phyloP scores from a whole-genome alignment of 92 coral and sea anemone species.

The Pocillopora meandrina region DNA sequence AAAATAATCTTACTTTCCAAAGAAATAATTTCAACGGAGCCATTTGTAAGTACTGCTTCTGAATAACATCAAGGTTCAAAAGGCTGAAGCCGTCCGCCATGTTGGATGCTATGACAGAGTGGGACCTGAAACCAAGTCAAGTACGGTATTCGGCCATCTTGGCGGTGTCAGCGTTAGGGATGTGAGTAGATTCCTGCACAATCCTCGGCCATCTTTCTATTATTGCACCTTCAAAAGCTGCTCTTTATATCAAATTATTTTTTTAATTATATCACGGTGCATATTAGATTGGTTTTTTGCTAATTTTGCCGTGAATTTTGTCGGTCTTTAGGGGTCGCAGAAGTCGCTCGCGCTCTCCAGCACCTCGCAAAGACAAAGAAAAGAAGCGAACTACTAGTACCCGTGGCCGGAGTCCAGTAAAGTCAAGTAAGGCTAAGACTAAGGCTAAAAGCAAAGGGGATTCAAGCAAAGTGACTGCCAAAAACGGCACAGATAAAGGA shows the following conservation, averaged over 20 bases:
- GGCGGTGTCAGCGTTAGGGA: background rate
- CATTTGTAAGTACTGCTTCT: conserved; percentile 76
- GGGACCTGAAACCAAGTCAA: conserved; percentile 2
- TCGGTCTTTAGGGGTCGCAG: conserved; percentile 78
- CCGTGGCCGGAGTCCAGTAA: conserved; percentile 94
- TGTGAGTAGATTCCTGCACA: conserved; percentile 47
- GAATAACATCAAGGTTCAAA: conserved; percentile 35
- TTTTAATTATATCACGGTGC: background rate
- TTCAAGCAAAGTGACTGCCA: conserved; percentile 49
- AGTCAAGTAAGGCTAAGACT: conserved; percentile 72
- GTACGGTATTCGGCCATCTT: conserved; percentile 36
- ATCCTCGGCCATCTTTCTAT: conserved; percentile 37
- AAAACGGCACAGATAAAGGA: conserved; percentile 46
- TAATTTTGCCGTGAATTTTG: conserved; percentile 4
- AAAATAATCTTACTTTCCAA: conserved; percentile 52
- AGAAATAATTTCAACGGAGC: conserved; percentile 59
- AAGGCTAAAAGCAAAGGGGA: conserved; percentile 54
- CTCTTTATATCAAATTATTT: background rate
- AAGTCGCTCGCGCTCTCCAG: conserved; percentile 88
- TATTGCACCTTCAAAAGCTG: background rate
- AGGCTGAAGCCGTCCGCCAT: conserved; percentile 21
- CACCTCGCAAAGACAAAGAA: conserved; percentile 70
- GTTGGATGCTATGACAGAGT: background rate
- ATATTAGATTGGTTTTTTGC: background rate
- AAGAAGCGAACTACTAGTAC: conserved; percentile 74